Conservation (phyloP, 1,140 invertebrate species). For the Drosophila yakuba region DNA sequence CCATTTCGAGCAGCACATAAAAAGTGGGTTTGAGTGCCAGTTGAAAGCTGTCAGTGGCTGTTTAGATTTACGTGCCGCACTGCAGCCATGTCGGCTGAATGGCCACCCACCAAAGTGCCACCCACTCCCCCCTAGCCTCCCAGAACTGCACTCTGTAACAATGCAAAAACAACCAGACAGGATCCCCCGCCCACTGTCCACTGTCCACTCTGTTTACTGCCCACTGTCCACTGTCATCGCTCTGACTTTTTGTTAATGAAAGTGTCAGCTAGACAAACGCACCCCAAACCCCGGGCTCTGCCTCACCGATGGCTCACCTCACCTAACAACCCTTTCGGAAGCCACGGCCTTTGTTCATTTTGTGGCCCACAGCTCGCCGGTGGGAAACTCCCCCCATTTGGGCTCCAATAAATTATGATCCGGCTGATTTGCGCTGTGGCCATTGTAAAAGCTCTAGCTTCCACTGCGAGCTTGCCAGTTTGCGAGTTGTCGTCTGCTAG, state of each 20-base stretch:
- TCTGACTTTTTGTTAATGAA: constrained; percentile 82
- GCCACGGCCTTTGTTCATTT: constrained; percentile 7
- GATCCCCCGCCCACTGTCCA: constrained; percentile 7
- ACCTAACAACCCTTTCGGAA: constrained; percentile 5
- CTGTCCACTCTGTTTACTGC: not conserved
- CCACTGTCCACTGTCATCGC: constrained; percentile 65
- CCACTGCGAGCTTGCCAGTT: constrained; percentile 4
- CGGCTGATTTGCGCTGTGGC: constrained; percentile 65
- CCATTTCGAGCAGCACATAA: constrained; percentile 65
- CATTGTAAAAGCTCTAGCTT: constrained; percentile 29
- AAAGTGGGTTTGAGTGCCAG: constrained; percentile 49
- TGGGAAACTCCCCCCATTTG: constrained; percentile 54
- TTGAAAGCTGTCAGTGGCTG: constrained; percentile 79
- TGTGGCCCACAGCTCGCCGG: constrained; percentile 3
- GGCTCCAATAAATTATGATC: constrained; percentile 78
- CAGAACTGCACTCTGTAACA: constrained; percentile 72
- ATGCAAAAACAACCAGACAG: constrained; percentile 67
- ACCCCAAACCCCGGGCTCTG: constrained; percentile 19
- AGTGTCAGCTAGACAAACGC: constrained; percentile 80
- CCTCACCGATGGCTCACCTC: constrained; percentile 21
- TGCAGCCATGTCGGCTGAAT: constrained; percentile 72
- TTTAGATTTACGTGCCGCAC: constrained; percentile 81
- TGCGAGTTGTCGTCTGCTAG: constrained; percentile 9
- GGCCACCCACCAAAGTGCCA: constrained; percentile 31
- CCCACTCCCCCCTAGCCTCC: not conserved